Percentiles rank a stretch among this genome's conserved stretches.
Evolutionary conservation across 2,888 invertebrate genomes (phyloP).

Genomic region (Andrena dorsata): DNA sequence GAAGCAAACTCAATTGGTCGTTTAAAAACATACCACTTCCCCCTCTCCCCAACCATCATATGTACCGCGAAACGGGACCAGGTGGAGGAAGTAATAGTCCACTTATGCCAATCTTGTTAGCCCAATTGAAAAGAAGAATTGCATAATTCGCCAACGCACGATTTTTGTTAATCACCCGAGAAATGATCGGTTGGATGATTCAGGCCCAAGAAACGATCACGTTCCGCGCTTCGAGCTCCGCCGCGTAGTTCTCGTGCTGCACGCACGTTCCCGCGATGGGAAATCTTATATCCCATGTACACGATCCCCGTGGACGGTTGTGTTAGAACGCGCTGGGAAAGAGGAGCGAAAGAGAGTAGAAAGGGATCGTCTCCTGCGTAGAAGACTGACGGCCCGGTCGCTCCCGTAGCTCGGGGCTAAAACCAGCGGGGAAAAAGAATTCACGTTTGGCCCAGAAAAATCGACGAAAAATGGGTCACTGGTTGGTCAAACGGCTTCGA

Average conservation of each 20-base stretch:
- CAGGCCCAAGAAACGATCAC: not conserved
- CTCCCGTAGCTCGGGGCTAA: not conserved
- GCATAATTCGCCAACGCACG: no score
- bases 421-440: not conserved
- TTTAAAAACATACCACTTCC: not conserved
- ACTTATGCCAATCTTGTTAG: no score
- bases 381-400: conserved; percentile 4
- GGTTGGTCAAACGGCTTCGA: not conserved
- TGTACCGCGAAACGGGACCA: no score
- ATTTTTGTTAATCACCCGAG: no score
- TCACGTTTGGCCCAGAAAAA: not conserved
- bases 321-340: conserved; percentile 47
- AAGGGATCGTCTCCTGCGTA: conserved; percentile 49
- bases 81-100: no score
- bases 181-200: no score
- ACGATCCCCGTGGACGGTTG: conserved; percentile 43
- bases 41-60: no score
- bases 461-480: not conserved
- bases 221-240: conserved; percentile 2
- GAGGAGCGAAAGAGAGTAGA: conserved; percentile 41
- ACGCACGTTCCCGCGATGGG: conserved; percentile 46
- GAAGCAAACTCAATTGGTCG: not conserved
- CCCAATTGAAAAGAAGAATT: no score
- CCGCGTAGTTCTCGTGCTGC: conserved; percentile 24
- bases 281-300: conserved; percentile 58